Evolutionary conservation across 2,888 invertebrate genomes (phyloP), one percentile per base, ranked within the genome.

Genomic region (Hipparchia semele): DNA sequence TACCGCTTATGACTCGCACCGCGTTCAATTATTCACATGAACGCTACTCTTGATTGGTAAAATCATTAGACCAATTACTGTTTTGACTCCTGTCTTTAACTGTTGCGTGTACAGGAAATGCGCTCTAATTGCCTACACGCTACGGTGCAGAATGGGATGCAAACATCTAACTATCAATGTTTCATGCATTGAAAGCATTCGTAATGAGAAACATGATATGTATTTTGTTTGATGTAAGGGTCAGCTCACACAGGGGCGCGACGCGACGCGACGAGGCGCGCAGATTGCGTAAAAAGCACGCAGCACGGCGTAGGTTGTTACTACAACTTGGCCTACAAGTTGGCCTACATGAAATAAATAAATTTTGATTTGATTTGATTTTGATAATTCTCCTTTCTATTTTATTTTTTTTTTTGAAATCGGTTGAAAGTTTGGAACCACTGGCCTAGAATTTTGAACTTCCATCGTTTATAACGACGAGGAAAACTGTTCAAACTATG

Each of bases 11-110:
- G 12, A 69, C 51, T 60, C 13, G 53, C 39, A 51, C 33, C 68
- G 45, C 13, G 67, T 53, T 53, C 62, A 70, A 77, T 77, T 76
- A 76, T 58, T 67, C 74, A 71, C 73, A 72, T 71, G 72, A 75
- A 74, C 68, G 68, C 75, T 64, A 62, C 66, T 67, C 72, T 74
- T 76, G 73, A 76, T 76, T 76, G 74, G 75, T 72, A 72, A 76
- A 77, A 75, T 73, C 73, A 75, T 77, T 77, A 77, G 68, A 73
- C 68, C 73, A 76, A 76, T 74, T 77, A 73, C 66, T 51, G 68
- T 70, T 73, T 68, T 59, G 66, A 71, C 56, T 67, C 67, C 65
- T 71, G 72, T 73, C 73, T 75, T 70, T 70, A 60, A 56, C 60
- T 56, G 1, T 46, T n/a, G n/a, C 3, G 45, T 58, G 53, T 23